Evolutionary conservation across 2,888 invertebrate species (phyloP), one percentile per base, ranked within the genome.

Genomic region (Brachyopa scutellaris): DNA sequence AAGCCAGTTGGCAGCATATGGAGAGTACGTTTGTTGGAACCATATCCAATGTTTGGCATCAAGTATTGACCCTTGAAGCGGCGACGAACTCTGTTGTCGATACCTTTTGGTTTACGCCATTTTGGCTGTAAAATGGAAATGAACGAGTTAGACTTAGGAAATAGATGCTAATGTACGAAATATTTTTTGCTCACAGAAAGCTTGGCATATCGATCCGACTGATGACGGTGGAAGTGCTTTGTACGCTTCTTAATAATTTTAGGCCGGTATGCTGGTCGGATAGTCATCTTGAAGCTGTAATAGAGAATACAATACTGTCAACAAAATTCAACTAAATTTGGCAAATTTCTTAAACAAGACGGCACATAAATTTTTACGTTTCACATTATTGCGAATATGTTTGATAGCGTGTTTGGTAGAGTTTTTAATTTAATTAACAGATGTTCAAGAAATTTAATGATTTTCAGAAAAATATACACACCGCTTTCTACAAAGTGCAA

Each of bases 51-150:
- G 90, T 95, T 98, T 85, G 99, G 99, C 99, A 99, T 99, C 92
- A 97, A 92, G 90, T 95, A 97, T 90, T 99, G 99, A 26, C 99
- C 99, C 95, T 99, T 99, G 93, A 99, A 99, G 87, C 99, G 95
- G 90, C 99, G 95, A 87, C 99, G 95, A 53, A 99, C 99, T 92
- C 99, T 95, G 95, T 99, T 99, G 92, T 99, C 99, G 92, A 99
- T 99, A 97, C 99, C 99, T 93, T 99, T 99, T 15, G 99, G 99
- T 92, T 99, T 99, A 90, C 99, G 95, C 99, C 99, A 99, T 94
- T 97, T 98, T 86, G 96, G 93, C 97, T 97, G 87, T 13, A 91
- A 89, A 85, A 62, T n/a, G 61, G 83, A 78, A 57, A 55, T 62
- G 74, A 78, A 77, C 67, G 42, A 47, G 79, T 64, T 80, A 59